These are phyloP conservation scores for Xerus inauris DNA, from an alignment of 2,113 vertebrate genomes.

Conservation along the genomic window DNA sequence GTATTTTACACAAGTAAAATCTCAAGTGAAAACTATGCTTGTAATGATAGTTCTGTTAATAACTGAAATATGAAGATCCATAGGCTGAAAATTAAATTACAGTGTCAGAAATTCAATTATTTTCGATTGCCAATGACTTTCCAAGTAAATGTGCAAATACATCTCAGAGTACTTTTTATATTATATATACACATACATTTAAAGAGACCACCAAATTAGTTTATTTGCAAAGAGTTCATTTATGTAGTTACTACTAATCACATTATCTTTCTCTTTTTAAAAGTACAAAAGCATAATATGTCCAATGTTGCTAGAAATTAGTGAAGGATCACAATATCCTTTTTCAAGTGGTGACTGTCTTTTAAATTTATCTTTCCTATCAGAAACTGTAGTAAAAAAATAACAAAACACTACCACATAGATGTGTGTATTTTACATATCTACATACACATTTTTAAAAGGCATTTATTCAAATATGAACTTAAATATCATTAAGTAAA, in stretches of 20 bases:
- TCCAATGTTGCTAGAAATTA: neutral
- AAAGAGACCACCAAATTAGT: neutral
- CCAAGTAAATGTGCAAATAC: neutral
- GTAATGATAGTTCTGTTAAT: neutral
- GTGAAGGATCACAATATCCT: neutral
- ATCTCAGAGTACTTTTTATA: neutral
- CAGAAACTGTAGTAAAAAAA: neutral
- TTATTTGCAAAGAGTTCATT: neutral
- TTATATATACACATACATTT: neutral
- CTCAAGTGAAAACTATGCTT: neutral
- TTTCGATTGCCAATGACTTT: neutral
- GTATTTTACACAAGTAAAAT: neutral
- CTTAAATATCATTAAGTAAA: neutral
- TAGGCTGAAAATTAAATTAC: neutral
- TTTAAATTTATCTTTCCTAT: neutral
- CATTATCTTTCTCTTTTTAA: neutral
- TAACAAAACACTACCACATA: neutral
- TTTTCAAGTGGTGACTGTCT: neutral
- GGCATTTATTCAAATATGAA: neutral
- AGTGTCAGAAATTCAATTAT: neutral
- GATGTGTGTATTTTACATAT: neutral
- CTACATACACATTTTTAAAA: neutral
- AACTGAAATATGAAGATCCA: neutral
- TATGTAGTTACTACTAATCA: neutral
- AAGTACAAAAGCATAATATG: neutral